These are phyloP conservation scores for Tor tambroides DNA, from an alignment of 2,113 vertebrate genomes.

Conservation along the genomic window DNA sequence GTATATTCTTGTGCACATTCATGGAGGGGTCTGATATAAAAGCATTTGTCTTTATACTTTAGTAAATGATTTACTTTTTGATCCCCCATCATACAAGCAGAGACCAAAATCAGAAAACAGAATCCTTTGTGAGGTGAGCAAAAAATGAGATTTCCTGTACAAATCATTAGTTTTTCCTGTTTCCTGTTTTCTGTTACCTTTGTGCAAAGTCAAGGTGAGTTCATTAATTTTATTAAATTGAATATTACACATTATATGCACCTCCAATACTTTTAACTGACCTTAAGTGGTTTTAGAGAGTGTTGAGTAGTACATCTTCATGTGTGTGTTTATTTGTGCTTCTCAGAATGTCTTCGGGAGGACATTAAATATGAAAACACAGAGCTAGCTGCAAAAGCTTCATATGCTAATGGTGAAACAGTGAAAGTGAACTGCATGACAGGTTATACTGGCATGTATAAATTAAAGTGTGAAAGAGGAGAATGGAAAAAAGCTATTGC, in stretches of 20 bases:
- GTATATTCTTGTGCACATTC: no score
- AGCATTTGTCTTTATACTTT: not conserved
- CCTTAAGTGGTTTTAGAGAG: no score
- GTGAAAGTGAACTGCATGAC: conserved; percentile 63
- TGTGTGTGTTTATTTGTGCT: not conserved
- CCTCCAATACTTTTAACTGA: no score
- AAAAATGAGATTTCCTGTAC: conserved; percentile 28
- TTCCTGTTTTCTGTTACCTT: conserved; percentile 1
- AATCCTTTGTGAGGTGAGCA: not conserved
- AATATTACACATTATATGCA: no score
- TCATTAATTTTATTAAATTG: no score
- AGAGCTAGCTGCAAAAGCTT: not conserved
- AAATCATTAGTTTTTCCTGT: conserved; percentile 31
- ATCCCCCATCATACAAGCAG: not conserved
- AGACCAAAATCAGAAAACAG: not conserved
- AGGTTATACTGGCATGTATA: conserved; percentile 67
- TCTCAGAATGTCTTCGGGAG: conserved; percentile 60
- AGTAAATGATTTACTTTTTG: conserved; percentile 44
- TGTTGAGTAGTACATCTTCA: no score
- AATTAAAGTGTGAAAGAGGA: conserved; percentile 50
- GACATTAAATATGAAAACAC: conserved; percentile 33
- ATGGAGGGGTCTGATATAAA: no score
- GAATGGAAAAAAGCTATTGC: no score
- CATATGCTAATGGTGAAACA: not conserved
- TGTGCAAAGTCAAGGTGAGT: no score